Conservation (phyloP, 2,797 vertebrate genomes). For the Lophotriccus pileatus region DNA sequence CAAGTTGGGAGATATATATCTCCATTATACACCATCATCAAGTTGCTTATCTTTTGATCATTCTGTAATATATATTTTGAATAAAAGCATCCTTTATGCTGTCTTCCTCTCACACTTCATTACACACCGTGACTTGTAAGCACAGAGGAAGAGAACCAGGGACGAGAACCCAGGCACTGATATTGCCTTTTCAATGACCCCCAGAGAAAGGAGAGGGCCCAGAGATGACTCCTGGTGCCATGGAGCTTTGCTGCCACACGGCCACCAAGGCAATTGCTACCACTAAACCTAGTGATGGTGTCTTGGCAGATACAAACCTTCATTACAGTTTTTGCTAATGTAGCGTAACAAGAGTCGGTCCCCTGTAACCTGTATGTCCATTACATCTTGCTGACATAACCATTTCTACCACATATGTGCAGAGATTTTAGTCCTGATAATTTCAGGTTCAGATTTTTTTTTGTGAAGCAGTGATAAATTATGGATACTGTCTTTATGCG, state of each 20-base stretch:
- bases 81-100: neutral
- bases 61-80: neutral
- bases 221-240: neutral
- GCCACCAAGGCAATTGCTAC: neutral
- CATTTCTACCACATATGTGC: neutral
- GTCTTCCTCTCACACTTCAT: neutral
- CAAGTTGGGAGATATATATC: neutral
- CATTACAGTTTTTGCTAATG: neutral
- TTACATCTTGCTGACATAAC: neutral
- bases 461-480: neutral
- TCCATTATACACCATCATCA: neutral
- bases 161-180: fast-evolving
- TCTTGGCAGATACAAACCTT: neutral
- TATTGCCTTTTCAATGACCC: neutral
- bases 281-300: neutral
- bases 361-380: neutral
- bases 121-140: neutral
- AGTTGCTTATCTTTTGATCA: neutral
- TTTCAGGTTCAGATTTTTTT: neutral
- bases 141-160: neutral
- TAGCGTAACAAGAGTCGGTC: neutral
- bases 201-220: neutral
- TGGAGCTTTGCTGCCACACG: neutral
- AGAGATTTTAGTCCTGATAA: neutral
- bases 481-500: neutral